phyloP scores from a whole-genome alignment of 1,140 invertebrate genomes.

The Drosophila sturtevanti region DNA sequence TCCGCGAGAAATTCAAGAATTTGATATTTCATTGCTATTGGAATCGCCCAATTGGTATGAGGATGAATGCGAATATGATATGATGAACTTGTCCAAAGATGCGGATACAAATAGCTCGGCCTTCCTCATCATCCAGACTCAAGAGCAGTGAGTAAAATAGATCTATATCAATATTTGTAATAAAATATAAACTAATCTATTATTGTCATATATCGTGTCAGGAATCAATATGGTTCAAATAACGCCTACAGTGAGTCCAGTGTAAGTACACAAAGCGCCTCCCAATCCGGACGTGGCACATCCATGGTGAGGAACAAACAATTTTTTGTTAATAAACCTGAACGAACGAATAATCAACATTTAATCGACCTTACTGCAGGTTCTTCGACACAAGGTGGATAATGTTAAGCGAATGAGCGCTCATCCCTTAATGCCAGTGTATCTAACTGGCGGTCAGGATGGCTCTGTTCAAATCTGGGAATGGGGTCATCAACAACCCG shows the following conservation, averaged over 20 bases:
- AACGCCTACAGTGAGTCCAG: slow-evolving; percentile 59
- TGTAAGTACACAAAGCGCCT: slow-evolving; percentile 84
- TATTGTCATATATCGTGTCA: neutral
- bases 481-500: slow-evolving; percentile 96
- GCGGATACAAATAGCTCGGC: slow-evolving; percentile 90
- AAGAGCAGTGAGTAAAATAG: slow-evolving; percentile 84
- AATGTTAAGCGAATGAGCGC: slow-evolving; percentile 97
- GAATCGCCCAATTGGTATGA: slow-evolving; percentile 95
- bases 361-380: slow-evolving; percentile 83
- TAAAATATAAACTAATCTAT: neutral
- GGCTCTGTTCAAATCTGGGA: slow-evolving; percentile 99
- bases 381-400: slow-evolving; percentile 94
- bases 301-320: slow-evolving; percentile 88
- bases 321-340: no score
- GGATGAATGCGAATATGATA: slow-evolving; percentile 98
- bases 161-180: no score
- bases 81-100: slow-evolving; percentile 93
- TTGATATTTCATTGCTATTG: slow-evolving; percentile 95
- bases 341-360: neutral
- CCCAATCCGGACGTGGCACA: slow-evolving; percentile 93
- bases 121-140: slow-evolving; percentile 96
- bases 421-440: slow-evolving; percentile 96
- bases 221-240: slow-evolving; percentile 53
- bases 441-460: slow-evolving; percentile 98
- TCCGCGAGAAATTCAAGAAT: slow-evolving; percentile 97